Evolutionary conservation across 2,888 invertebrate species (phyloP).

Genomic region (Amblyjoppa fuscipennis): DNA sequence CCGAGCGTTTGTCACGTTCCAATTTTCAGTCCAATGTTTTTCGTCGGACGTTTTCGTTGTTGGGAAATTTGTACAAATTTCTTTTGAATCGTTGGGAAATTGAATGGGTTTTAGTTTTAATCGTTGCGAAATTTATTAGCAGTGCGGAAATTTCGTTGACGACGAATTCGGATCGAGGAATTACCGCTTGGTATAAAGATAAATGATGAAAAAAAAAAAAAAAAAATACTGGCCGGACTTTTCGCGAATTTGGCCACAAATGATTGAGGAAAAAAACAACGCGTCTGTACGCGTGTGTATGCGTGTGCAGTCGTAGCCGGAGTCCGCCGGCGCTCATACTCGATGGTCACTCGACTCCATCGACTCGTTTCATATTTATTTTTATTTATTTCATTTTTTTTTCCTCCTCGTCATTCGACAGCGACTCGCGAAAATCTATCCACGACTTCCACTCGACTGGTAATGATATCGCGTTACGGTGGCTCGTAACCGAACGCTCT

Average conservation of each 20-base stretch:
- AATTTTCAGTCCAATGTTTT: not conserved
- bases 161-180: too few relatives aligned
- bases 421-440: slow-evolving; percentile 54
- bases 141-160: too few relatives aligned
- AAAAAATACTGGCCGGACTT: not conserved
- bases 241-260: slow-evolving; percentile 42
- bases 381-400: not conserved
- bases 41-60: not conserved
- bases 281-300: not conserved
- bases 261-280: not conserved
- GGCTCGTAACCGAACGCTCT: slow-evolving; percentile 48
- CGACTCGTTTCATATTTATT: slow-evolving; percentile 9
- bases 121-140: not conserved
- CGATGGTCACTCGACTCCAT: slow-evolving; percentile 42
- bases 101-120: not conserved
- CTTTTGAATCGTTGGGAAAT: not conserved
- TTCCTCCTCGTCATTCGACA: slow-evolving; percentile 30
- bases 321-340: slow-evolving; percentile 33
- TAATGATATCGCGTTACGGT: slow-evolving; percentile 63
- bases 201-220: too few relatives aligned
- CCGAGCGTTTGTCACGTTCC: not conserved
- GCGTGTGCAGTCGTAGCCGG: not conserved
- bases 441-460: slow-evolving; percentile 63
- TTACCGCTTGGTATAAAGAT: too few relatives aligned
- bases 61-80: not conserved